Conservation (phyloP, 2,888 invertebrate genomes). For the Fissipunctia ypsillon region DNA sequence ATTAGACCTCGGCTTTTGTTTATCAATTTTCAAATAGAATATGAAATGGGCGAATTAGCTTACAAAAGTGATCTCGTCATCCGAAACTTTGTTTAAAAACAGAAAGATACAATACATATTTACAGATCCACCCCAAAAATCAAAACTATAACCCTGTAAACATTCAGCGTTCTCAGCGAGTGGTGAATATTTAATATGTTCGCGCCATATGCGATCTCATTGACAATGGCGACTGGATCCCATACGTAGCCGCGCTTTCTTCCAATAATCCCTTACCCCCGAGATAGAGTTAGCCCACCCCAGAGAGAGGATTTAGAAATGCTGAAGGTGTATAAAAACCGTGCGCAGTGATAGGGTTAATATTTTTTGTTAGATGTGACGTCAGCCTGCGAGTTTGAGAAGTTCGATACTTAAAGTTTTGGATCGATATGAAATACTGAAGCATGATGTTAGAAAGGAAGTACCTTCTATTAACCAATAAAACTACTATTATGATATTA, state of each 20-base stretch:
- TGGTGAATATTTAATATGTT: slow-evolving; percentile 84
- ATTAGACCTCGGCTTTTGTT: too few species aligned
- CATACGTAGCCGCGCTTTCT: slow-evolving; percentile 74
- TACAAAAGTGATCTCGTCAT: too few species aligned
- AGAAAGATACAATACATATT: slow-evolving; percentile 25
- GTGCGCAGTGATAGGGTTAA: slow-evolving; percentile 65
- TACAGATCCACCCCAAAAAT: slow-evolving; percentile 56
- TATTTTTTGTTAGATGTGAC: slow-evolving; percentile 59
- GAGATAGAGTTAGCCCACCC: slow-evolving; percentile 78
- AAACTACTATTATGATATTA: too few species aligned
- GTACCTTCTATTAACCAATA: background rate
- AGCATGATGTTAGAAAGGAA: background rate
- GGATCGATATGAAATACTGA: background rate
- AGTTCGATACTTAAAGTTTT: slow-evolving; percentile 43
- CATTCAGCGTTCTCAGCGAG: slow-evolving; percentile 66
- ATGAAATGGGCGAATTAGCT: background rate
- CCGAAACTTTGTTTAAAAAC: background rate
- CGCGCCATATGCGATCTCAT: slow-evolving; percentile 79
- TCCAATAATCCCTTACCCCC: slow-evolving; percentile 81
- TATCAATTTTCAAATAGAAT: too few species aligned
- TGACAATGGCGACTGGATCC: slow-evolving; percentile 78
- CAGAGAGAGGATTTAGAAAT: slow-evolving; percentile 75
- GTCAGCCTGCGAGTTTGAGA: slow-evolving; percentile 52
- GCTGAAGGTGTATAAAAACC: slow-evolving; percentile 69
- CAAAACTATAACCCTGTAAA: slow-evolving; percentile 63